Conservation (phyloP, 2,797 vertebrate species). For the Sebastes miniatus region DNA sequence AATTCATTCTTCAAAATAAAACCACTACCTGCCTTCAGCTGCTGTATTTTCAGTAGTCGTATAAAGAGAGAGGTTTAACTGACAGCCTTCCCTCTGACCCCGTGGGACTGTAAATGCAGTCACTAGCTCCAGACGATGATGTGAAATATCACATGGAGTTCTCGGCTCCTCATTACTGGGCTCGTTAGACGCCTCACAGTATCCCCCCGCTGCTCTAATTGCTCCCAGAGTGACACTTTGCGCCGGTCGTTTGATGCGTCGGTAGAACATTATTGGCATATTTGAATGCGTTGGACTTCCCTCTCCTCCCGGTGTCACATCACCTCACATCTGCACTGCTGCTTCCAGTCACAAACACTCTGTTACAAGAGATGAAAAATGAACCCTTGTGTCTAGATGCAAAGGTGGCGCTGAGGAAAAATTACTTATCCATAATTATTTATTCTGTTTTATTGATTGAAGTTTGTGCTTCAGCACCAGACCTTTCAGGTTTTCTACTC, state of each 20-base stretch:
- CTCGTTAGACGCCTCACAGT: slow-evolving; percentile 31
- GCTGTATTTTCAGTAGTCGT: not conserved
- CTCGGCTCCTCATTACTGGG: slow-evolving; percentile 53
- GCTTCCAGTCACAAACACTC: not conserved
- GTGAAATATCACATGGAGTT: slow-evolving; percentile 48
- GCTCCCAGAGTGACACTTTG: slow-evolving; percentile 58
- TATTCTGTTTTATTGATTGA: not conserved
- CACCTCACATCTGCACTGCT: slow-evolving; percentile 8
- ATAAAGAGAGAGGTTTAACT: slow-evolving; percentile 1
- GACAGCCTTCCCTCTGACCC: slow-evolving; percentile 24
- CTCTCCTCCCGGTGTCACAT: not conserved
- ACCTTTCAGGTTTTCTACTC: not conserved
- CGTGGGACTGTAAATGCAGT: slow-evolving; percentile 43
- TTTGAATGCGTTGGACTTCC: slow-evolving; percentile 36
- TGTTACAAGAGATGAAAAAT: not conserved
- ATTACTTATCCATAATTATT: not conserved
- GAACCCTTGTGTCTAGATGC: not conserved
- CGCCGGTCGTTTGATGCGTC: slow-evolving; percentile 9
- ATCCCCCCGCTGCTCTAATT: slow-evolving; percentile 54
- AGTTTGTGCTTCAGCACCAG: not conserved
- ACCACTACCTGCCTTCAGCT: not conserved
- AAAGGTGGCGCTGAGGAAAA: not conserved
- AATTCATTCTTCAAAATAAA: not conserved
- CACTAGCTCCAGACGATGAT: slow-evolving; percentile 31
- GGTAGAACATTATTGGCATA: slow-evolving; percentile 46